phyloP scores from a whole-genome alignment of 2,888 invertebrate species.

The Lasiommata megera region DNA sequence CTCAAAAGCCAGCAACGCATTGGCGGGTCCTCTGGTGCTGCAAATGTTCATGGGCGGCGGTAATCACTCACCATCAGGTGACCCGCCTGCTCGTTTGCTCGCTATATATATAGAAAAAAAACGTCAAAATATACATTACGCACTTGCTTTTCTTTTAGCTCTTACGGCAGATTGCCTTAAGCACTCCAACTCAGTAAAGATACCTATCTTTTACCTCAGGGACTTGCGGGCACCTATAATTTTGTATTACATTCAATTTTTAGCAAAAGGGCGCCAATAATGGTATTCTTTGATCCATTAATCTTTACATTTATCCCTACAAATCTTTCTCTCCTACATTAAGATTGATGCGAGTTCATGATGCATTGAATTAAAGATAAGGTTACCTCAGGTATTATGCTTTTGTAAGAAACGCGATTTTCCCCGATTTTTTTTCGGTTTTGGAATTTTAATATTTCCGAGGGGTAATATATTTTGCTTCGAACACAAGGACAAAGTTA shows the following conservation, averaged over 20 bases:
- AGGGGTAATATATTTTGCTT: too few relatives aligned
- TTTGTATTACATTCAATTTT: conserved; percentile 58
- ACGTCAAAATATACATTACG: too few relatives aligned
- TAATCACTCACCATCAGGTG: too few relatives aligned
- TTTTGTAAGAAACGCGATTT: conserved; percentile 4
- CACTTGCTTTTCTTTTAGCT: background rate
- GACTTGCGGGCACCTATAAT: conserved; percentile 46
- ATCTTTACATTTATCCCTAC: conserved; percentile 55
- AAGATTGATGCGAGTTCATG: conserved; percentile 58
- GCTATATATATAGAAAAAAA: too few relatives aligned
- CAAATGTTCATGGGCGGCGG: too few relatives aligned
- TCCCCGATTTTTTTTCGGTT: too few relatives aligned
- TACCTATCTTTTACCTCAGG: conserved; percentile 17
- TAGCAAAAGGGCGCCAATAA: conserved; percentile 47
- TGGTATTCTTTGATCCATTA: conserved; percentile 52
- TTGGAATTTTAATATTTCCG: too few relatives aligned
- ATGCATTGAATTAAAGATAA: conserved; percentile 57
- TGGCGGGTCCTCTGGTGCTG: too few relatives aligned
- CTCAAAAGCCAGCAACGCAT: too few relatives aligned
- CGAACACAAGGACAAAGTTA: too few relatives aligned
- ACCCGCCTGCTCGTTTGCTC: too few relatives aligned
- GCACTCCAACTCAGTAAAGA: background rate
- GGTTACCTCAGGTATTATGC: conserved; percentile 1
- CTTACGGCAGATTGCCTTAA: background rate
- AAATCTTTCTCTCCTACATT: conserved; percentile 60